Base-by-base conservation (phyloP, 2,113 vertebrate genomes). In the Erpornis zantholeuca region DNA sequence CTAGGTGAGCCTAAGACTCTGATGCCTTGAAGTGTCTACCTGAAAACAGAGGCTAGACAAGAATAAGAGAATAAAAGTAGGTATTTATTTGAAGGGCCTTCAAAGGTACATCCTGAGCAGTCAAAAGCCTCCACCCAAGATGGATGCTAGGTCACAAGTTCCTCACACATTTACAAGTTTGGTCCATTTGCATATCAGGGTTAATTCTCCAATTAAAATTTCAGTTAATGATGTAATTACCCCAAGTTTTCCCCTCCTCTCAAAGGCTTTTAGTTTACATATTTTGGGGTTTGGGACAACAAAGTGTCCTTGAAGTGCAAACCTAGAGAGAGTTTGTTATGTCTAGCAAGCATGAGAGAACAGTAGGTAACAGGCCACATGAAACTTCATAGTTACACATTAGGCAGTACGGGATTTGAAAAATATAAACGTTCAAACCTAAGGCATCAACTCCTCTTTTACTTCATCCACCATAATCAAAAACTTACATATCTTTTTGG, bases 101-200 rank as follows among this genome's bases (percentile, higher is more conserved):
- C 57, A 36, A 36, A 36, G 15, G n/a, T 59, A 25, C n/a, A 36
- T 10, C 23, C 5, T 36, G n/a, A n/a, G n/a, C 14, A 36, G 23
- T 35, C 10, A 17, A 36, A 59, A 59, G 15, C 15, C 56, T 59
- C 14, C 13, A 35, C n/a, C 23, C 23, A 36, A 59, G 23, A 59
- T 36, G 57, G 57, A 59, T 1, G 1, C n/a, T 6, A 7, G n/a
- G 15, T 10, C n/a, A 36, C 0, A 2, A 10, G 23, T 36, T 59
- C n/a, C 11, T 36, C n/a, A 25, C 10, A 59, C 10, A n/a, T 15
- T 15, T 23, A 17, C 17, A 36, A 36, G 57, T 25, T 59, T 59
- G 57, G n/a, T 36, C 5, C 23, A 36, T 59, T 36, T 59, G n/a
- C 23, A 17, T 59, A 25, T 25, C n/a, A 36, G 57, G 57, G n/a